Conservation (phyloP, 2,888 invertebrate genomes). For the Anaspis maculata region DNA sequence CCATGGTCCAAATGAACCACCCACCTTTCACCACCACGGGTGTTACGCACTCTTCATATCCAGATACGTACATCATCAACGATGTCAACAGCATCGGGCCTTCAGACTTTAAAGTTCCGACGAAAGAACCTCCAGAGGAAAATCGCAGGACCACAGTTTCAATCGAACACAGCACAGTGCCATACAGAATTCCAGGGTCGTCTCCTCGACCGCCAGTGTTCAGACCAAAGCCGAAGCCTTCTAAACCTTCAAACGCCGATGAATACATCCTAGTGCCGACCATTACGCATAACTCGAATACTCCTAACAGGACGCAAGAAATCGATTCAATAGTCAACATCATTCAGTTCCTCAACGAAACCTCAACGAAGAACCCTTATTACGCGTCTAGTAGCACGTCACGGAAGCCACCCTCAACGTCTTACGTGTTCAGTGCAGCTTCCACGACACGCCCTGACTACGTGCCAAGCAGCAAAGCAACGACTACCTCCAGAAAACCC, state of each 20-base stretch:
- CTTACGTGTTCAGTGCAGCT: conserved; percentile 42
- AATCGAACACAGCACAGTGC: conserved; percentile 18
- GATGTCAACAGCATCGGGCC: conserved; percentile 42
- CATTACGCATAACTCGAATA: conserved; percentile 37
- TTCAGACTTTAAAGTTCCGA: conserved; percentile 30
- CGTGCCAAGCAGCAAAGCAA: conserved; percentile 2
- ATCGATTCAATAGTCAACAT: conserved; percentile 53
- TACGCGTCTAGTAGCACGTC: conserved; percentile 9
- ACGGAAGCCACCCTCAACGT: conserved; percentile 42
- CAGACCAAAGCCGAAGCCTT: conserved; percentile 45
- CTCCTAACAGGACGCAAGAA: conserved; percentile 40
- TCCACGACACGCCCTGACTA: conserved; percentile 18
- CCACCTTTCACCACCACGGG: conserved; percentile 32
- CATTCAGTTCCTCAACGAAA: conserved; percentile 54
- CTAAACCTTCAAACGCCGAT: conserved; percentile 38
- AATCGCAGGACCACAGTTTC: conserved; percentile 30
- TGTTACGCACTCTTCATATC: conserved; percentile 39
- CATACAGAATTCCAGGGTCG: conserved; percentile 33
- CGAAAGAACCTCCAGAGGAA: conserved; percentile 19
- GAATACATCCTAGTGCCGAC: conserved; percentile 52
- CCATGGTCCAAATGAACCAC: conserved; percentile 31
- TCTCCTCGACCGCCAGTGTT: conserved; percentile 34
- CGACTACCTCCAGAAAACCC: conserved; percentile 29
- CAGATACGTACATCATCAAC: conserved; percentile 57
- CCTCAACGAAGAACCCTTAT: conserved; percentile 17